Conservation (phyloP, 2,797 vertebrate genomes). For the Sciurus carolinensis region DNA sequence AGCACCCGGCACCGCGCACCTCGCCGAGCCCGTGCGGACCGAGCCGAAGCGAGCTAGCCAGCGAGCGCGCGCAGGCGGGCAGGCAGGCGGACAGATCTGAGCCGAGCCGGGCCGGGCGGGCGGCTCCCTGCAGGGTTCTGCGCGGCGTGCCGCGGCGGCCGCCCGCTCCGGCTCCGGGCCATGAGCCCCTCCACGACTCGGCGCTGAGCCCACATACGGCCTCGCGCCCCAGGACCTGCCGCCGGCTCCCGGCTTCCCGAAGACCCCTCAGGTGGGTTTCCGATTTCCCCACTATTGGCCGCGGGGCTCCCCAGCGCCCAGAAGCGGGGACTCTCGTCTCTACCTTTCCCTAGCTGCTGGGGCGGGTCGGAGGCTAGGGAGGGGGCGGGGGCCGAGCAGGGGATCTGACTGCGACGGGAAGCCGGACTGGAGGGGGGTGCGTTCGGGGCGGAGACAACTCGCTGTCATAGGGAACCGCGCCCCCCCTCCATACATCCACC, state of each 20-base stretch:
- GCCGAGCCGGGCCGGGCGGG: conserved; percentile 74
- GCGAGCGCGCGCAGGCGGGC: conserved; percentile 51
- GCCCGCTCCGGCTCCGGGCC: conserved; percentile 76
- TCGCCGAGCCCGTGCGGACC: conserved; percentile 63
- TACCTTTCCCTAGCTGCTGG: conserved; percentile 71
- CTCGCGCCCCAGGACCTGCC: conserved; percentile 81
- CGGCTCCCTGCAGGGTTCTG: conserved; percentile 85
- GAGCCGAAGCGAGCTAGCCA: conserved; percentile 31
- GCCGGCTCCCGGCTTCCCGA: conserved; percentile 82
- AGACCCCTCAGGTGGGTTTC: conserved; percentile 86
- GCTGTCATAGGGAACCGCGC: conserved; percentile 77
- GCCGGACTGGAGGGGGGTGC: conserved; percentile 34
- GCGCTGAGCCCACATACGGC: conserved; percentile 77
- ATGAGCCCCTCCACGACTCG: conserved; percentile 81
- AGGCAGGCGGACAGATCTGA: conserved; percentile 7
- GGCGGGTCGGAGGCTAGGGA: conserved; percentile 59
- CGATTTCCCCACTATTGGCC: conserved; percentile 37
- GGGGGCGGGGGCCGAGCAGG: conserved; percentile 56
- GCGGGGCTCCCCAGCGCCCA: conserved; percentile 83
- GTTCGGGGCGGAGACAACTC: conserved; percentile 75
- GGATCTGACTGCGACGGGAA: conserved; percentile 60
- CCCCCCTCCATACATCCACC: conserved; percentile 67
- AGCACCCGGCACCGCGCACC: conserved; percentile 62
- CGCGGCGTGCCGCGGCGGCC: conserved; percentile 83
- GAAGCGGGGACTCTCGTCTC: conserved; percentile 80